Evolutionary conservation across 2,797 vertebrate species (phyloP), one percentile per base, ranked within the genome.

Genomic region (Lerista edwardsae): DNA sequence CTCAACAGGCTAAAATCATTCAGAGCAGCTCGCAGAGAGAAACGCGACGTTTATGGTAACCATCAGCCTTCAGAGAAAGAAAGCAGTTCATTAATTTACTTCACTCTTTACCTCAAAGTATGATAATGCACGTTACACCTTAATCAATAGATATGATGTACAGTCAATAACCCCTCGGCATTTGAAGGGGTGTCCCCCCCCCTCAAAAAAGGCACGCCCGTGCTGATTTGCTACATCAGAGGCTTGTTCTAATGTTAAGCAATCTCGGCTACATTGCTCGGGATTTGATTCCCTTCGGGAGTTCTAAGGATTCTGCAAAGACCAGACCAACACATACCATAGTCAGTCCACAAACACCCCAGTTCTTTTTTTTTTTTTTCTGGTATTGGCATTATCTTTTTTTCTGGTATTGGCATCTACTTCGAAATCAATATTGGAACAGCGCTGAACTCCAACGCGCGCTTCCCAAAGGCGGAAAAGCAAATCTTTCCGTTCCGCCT

Each of bases 1-100:
- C 96, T 96, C 97, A 96, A 97, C 97, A 97, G 95, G 96, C 96
- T 96, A 95, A 96, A 96, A 96, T 97, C 95, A 96, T 95, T 96
- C 95, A 96, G 95, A 96, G 94, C 92, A 91, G 92, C 95, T 95
- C 94, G 93, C 91, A 59, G 93, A 91, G 95, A 95, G 95, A 96
- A 96, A 96, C 94, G 92, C 93, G 94, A 95, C 96, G 95, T 96
- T 96, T 95, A 96, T 96, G 95, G 94, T 57, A 95, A 95, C 92
- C 95, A 84, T 94, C 95, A 96, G 94, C 94, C 92, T 95, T 95
- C 95, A 92, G 92, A 95, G 93, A 95, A 95, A 95, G 95, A 90
- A 95, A 96, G 95, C 94, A 95, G 94, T 95, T 96, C 95, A 96
- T 97, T 97, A 96, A 96, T 97, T 96, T 95, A 94, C 96, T 96